phyloP scores from a whole-genome alignment of 2,113 vertebrate genomes.

The Dromiciops gliroides region DNA sequence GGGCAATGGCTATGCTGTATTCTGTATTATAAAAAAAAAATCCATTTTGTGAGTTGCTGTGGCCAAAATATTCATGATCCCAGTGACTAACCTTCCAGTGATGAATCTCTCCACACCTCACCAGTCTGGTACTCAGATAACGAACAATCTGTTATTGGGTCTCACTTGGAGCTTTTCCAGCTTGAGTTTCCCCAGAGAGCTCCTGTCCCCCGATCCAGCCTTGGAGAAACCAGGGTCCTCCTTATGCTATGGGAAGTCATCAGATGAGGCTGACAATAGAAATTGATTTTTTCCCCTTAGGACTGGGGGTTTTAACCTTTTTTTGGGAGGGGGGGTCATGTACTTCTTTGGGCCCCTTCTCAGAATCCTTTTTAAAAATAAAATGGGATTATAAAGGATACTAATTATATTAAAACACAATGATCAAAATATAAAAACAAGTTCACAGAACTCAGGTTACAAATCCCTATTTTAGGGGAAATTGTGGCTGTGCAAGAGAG shows the following conservation, averaged over 20 bases:
- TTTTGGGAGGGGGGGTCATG: too few species aligned
- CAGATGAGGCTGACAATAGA: background rate
- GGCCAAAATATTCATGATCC: background rate
- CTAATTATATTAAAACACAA: background rate
- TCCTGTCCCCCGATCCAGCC: background rate
- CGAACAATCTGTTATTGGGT: background rate
- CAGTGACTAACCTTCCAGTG: background rate
- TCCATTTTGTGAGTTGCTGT: background rate
- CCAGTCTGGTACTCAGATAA: background rate
- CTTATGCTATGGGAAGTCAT: background rate
- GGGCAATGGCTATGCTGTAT: background rate
- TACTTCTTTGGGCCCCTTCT: too few species aligned
- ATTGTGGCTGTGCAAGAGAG: background rate
- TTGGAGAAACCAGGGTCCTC: background rate
- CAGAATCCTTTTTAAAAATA: background rate
- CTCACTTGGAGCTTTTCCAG: background rate
- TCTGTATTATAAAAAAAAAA: background rate
- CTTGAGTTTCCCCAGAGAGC: background rate
- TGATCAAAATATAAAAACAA: background rate
- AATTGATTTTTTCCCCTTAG: too few species aligned
- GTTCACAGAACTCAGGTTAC: background rate
- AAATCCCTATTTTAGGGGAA: background rate
- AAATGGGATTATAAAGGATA: background rate
- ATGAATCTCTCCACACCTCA: background rate
- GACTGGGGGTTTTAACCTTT: background rate